Evolutionary conservation across 2,113 vertebrate species (phyloP).

Genomic region (Saccopteryx leptura): DNA sequence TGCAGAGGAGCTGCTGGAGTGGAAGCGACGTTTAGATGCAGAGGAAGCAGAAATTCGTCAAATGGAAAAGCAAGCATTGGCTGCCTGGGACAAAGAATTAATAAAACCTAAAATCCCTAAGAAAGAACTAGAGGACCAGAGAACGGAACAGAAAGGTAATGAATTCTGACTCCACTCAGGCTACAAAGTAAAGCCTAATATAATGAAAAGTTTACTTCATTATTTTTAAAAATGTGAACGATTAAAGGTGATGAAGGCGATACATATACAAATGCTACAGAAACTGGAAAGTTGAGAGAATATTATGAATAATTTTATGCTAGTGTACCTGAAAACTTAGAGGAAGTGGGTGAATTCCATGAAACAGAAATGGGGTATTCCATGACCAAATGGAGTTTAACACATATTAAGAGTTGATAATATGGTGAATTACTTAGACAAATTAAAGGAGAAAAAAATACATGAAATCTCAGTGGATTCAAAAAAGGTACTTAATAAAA

Average conservation of each 20-base stretch:
- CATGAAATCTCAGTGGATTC: background rate
- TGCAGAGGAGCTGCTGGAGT: constrained; percentile 95
- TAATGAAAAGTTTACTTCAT: constrained; percentile 21
- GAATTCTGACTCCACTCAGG: background rate
- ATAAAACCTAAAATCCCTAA: constrained; percentile 87
- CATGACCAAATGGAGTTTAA: background rate
- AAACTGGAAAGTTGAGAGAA: background rate
- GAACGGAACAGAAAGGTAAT: constrained; percentile 88
- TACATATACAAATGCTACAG: background rate
- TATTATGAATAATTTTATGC: constrained; percentile 30
- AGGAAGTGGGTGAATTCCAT: constrained; percentile 50
- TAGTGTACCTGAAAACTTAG: constrained; percentile 1
- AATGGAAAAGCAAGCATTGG: constrained; percentile 96
- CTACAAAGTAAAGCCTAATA: background rate
- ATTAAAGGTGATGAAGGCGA: background rate
- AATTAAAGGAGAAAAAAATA: constrained; percentile 39
- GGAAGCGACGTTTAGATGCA: constrained; percentile 95
- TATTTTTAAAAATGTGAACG: constrained; percentile 1
- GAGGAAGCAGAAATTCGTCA: constrained; percentile 95
- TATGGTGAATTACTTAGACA: constrained; percentile 30
- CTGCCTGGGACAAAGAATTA: constrained; percentile 93
- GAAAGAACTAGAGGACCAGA: constrained; percentile 87
- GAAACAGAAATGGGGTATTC: background rate
- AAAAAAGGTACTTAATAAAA: constrained; percentile 51
- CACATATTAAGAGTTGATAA: constrained; percentile 12